Base-by-base conservation (phyloP, 2,888 invertebrate genomes). In the Amphipoea lucens region DNA sequence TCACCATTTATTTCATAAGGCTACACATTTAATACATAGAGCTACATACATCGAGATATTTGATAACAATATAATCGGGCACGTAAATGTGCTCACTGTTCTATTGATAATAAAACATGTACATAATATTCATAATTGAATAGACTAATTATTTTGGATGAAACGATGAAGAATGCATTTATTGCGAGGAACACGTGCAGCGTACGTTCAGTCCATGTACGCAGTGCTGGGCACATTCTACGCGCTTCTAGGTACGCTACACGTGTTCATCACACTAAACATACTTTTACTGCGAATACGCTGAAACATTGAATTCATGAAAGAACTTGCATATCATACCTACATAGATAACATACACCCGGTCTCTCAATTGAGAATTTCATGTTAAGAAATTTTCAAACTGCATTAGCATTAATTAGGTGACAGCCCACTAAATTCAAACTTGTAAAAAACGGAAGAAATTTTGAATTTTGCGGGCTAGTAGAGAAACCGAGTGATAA, bases 11-110 rank as follows among this genome's bases (percentile, higher is more conserved):
- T 81, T 68, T 68, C 14, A 63, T 84, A 79, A 63, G 54, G 11
- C 45, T 84, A 68, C 80, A 83, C 42, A 83, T 65, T 40, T 12
- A 78, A 23, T 83, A 42, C 42, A n/a, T 42, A 40, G 4, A 57
- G 20, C 84, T 80, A 84, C 79, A 84, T 23, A 80, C 62, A 85
- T 79, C 45, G 68, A 80, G 40, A 79, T 42, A 60, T 40, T 63
- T 54, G 9, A 62, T 23, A 78, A 51, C 9, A 63, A 82, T 23
- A 78, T 75, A 7, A 74, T 42, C 20, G 40, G 51, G 36, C 17
- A 78, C 7, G n/a, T 60, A 66, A 48, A 36, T 48, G 42, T 67
- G 51, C 62, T 29, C 20, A 60, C 23, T 57, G 23, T 40, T 79
- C 9, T 29, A 57, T 40, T 48, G 23, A 48, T 54, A 45, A 29